A percentile compares a stretch with the other conserved stretches of the same genome.
Conservation (phyloP, 2,888 invertebrate species). For the Acrobasis repandana region DNA sequence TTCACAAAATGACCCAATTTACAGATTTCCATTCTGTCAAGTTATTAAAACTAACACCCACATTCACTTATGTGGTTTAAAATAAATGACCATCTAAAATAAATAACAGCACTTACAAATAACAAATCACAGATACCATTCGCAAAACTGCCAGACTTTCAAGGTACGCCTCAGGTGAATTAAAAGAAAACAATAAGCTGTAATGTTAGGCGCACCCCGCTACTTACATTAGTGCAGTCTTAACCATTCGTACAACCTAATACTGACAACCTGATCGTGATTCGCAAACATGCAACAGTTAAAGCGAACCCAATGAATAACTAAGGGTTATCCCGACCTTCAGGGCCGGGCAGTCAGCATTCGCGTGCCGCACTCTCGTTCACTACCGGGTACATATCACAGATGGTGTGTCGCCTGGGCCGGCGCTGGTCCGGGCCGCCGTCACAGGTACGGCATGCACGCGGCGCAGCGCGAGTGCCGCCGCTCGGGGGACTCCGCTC, state of each 20-base stretch:
- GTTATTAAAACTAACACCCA: slow-evolving; percentile 31
- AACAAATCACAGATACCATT: slow-evolving; percentile 79
- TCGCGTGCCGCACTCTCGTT: slow-evolving; percentile 53
- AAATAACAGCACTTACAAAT: slow-evolving; percentile 67
- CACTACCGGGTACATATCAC: slow-evolving; percentile 69
- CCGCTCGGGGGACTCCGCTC: slow-evolving; percentile 71
- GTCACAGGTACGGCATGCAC: slow-evolving; percentile 79
- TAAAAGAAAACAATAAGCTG: neutral
- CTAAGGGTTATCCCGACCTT: slow-evolving; percentile 60
- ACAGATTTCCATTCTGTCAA: slow-evolving; percentile 3
- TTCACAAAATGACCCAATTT: slow-evolving; percentile 11
- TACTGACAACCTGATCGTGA: slow-evolving; percentile 41
- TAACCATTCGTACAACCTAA: slow-evolving; percentile 64
- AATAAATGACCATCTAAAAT: slow-evolving; percentile 48
- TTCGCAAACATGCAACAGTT: slow-evolving; percentile 22
- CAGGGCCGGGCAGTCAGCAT: slow-evolving; percentile 50
- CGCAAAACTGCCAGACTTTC: slow-evolving; percentile 53
- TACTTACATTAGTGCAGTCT: slow-evolving; percentile 76
- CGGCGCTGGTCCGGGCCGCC: slow-evolving; percentile 34
- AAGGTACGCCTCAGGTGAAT: slow-evolving; percentile 25
- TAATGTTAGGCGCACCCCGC: slow-evolving; percentile 24
- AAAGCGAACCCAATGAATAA: slow-evolving; percentile 38
- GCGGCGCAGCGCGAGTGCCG: slow-evolving; percentile 65
- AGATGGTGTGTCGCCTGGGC: slow-evolving; percentile 62
- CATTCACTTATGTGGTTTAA: slow-evolving; percentile 39